A percentile compares a stretch with the other conserved stretches of the same genome.
Conservation (phyloP, 2,113 vertebrate species). For the Aphyosemion australe region DNA sequence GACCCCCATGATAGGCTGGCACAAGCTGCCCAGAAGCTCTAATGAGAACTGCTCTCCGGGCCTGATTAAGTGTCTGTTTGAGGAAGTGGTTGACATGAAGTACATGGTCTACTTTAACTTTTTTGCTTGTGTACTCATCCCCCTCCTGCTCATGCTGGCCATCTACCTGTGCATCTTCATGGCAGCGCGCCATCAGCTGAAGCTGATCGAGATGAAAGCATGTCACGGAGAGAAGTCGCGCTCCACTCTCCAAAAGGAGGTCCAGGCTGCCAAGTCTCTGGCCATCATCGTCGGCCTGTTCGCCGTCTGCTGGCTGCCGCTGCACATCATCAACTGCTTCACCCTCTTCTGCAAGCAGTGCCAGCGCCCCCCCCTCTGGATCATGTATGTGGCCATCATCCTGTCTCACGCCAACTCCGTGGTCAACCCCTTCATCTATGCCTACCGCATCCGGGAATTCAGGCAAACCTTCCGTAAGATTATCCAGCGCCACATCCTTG, state of each 20-base stretch:
- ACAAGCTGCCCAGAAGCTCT: constrained; percentile 47
- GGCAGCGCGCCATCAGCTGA: constrained; percentile 92
- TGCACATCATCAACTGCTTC: constrained; percentile 96
- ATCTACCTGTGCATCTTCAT: constrained; percentile 96
- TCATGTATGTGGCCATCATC: constrained; percentile 91
- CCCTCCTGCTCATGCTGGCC: constrained; percentile 91
- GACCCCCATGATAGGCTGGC: constrained; percentile 96
- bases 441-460: constrained; percentile 94
- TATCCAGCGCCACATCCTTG: constrained; percentile 83
- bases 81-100: constrained; percentile 89
- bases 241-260: constrained; percentile 90
- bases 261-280: constrained; percentile 93
- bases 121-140: constrained; percentile 90
- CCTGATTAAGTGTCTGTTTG: constrained; percentile 87
- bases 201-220: constrained; percentile 87
- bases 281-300: constrained; percentile 97
- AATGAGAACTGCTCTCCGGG: constrained; percentile 61
- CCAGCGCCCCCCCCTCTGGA: constrained; percentile 73
- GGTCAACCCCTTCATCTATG: constrained; percentile 95
- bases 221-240: constrained; percentile 83
- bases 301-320: constrained; percentile 91
- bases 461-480: constrained; percentile 90
- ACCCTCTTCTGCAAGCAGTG: constrained; percentile 86
- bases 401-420: constrained; percentile 94
- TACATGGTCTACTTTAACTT: constrained; percentile 99